Evolutionary conservation across 2,797 vertebrate species (phyloP), one percentile per base, ranked within the genome.

Genomic region (Trachurus trachurus): DNA sequence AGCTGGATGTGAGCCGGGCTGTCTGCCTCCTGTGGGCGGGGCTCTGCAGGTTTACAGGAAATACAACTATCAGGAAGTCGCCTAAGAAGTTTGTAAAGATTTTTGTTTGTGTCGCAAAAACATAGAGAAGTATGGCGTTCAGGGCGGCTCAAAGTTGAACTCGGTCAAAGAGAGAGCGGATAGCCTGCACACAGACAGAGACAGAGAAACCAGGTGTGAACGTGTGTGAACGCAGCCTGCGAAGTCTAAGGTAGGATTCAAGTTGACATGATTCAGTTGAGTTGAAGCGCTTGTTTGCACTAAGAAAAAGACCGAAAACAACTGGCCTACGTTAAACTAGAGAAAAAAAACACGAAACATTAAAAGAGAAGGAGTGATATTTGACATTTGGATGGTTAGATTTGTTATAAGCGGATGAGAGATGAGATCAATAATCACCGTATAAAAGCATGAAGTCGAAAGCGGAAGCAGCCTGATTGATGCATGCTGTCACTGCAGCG

Each of bases 41-140:
- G 1, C 71, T 57, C 60, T 1, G 49, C 87, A 87, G 87, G 81
- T 92, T 93, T 91, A 92, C 92, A 93, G 94, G 94, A 95, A 95
- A 84, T 49, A 60, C 69, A 75, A 87, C 47, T 34, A 90, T 74
- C 89, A 94, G 94, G 94, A 95, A 95, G 93, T 93, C 26, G 26
- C 26, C 26, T 26, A 34, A 72, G 54, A 37, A 63, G 63, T 76
- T 78, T 57, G 9, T 10, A 4, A 4, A 82, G 82, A 73, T 72
- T 70, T 26, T 26, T 26, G 57, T 86, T 86, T 81, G 22, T 75
- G 63, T 84, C 82, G 78, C 21, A 19, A 53, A 66, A 84, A 54
- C 0, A 4, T 17, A 47, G 34, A 40, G 2, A 17, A 34, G 4
- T 29, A 0, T 1, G 59, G 6, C 19, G 26, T 59, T 42, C 0